phyloP scores from a whole-genome alignment of 2,113 vertebrate genomes.

The Phoxinus phoxinus region DNA sequence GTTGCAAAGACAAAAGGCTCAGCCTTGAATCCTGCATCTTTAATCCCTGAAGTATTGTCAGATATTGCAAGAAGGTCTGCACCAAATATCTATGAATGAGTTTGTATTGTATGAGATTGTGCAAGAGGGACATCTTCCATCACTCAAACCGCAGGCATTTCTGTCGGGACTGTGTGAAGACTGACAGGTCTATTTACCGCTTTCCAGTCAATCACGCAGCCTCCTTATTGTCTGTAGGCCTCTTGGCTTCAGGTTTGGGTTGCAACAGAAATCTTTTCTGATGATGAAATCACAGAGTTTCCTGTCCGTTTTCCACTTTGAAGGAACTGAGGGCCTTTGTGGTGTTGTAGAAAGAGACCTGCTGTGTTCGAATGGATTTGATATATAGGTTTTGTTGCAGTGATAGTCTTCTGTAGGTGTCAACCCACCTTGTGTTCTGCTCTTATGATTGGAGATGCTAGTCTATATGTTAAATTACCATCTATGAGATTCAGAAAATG shows the following conservation, averaged over 20 bases:
- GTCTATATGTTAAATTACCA: slow-evolving; percentile 33
- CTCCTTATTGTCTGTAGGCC: slow-evolving; percentile 11
- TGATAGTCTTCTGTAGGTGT: slow-evolving; percentile 15
- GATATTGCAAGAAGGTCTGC: neutral
- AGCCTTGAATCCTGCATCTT: neutral
- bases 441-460: slow-evolving; percentile 17
- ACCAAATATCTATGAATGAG: neutral
- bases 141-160: neutral
- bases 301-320: slow-evolving; percentile 27
- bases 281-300: slow-evolving; percentile 38
- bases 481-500: neutral
- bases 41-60: neutral
- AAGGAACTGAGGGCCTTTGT: slow-evolving; percentile 13
- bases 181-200: slow-evolving; percentile 39
- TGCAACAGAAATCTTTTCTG: slow-evolving; percentile 18
- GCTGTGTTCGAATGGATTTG: slow-evolving; percentile 39
- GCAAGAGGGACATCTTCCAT: slow-evolving; percentile 12
- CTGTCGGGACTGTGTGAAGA: neutral
- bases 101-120: slow-evolving; percentile 15
- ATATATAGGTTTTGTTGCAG: slow-evolving; percentile 21
- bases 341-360: slow-evolving; percentile 4
- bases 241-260: slow-evolving; percentile 25
- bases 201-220: slow-evolving; percentile 36
- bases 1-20: neutral
- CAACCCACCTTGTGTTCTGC: neutral